These are phyloP conservation scores for Paguma larvata DNA, from an alignment of 2,797 vertebrate genomes.

Conservation along the genomic window DNA sequence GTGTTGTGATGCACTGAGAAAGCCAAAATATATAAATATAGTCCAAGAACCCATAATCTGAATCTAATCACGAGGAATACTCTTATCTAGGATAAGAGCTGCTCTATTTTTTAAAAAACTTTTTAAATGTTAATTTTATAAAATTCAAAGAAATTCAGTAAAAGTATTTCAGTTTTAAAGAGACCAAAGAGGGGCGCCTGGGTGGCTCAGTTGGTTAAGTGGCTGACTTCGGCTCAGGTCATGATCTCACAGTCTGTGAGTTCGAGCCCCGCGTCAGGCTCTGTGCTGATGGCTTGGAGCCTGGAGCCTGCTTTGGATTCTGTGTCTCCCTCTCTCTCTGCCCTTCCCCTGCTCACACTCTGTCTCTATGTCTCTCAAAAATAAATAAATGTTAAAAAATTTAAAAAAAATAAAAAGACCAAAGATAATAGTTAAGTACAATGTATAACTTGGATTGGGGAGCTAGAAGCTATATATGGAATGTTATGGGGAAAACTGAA, in stretches of 20 bases:
- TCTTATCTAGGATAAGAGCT: neutral
- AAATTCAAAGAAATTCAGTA: neutral
- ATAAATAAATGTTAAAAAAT: no score
- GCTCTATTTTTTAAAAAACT: neutral
- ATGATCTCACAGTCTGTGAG: no score
- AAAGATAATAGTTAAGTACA: neutral
- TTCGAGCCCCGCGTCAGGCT: no score
- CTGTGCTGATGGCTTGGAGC: no score
- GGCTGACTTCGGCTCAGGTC: no score
- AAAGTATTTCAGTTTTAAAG: neutral
- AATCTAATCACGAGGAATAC: neutral
- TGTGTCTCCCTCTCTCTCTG: no score
- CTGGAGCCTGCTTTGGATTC: no score
- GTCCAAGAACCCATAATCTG: neutral
- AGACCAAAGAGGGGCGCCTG: neutral
- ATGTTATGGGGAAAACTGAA: neutral
- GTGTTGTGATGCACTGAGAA: neutral
- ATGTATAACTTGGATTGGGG: neutral
- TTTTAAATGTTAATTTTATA: neutral
- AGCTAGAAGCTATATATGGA: neutral
- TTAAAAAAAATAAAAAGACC: neutral
- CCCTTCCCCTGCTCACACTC: no score
- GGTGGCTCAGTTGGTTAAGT: no score
- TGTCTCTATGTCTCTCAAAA: no score
- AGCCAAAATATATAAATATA: neutral